A percentile compares a stretch with the other conserved stretches of the same genome.
Evolutionary conservation across 2,888 invertebrate species (phyloP).

Genomic region (Zhuqinia jingwanae): DNA sequence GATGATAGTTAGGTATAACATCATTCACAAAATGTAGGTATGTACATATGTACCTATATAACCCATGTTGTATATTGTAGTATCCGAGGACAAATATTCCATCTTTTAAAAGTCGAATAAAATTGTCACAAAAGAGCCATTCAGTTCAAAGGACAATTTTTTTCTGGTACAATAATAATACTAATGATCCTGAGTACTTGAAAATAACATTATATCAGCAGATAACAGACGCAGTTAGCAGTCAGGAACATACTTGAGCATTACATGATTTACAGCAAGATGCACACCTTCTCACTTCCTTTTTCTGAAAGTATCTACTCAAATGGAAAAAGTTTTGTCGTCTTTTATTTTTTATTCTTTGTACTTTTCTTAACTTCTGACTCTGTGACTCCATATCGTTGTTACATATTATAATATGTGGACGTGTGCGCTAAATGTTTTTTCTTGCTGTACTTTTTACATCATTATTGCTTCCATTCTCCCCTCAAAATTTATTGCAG

Average conservation of each 20-base stretch:
- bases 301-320: background rate
- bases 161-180: constrained; percentile 37
- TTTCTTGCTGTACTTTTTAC: no score
- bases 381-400: no score
- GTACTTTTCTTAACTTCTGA: no score
- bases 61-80: background rate
- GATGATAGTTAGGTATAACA: no score
- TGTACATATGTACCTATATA: no score
- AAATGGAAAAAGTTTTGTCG: constrained; percentile 34
- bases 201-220: background rate
- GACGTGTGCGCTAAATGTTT: background rate
- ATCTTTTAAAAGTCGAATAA: constrained; percentile 39
- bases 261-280: constrained; percentile 19
- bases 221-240: background rate
- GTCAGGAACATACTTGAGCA: background rate
- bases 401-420: background rate
- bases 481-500: constrained; percentile 36
- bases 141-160: background rate
- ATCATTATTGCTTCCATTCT: constrained; percentile 28
- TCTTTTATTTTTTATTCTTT: background rate
- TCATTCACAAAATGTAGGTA: no score
- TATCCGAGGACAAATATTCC: background rate
- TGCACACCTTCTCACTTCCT: background rate
- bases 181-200: background rate
- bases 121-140: constrained; percentile 36